phyloP scores from a whole-genome alignment of 2,113 vertebrate genomes.

The Glaucidium brasilianum region DNA sequence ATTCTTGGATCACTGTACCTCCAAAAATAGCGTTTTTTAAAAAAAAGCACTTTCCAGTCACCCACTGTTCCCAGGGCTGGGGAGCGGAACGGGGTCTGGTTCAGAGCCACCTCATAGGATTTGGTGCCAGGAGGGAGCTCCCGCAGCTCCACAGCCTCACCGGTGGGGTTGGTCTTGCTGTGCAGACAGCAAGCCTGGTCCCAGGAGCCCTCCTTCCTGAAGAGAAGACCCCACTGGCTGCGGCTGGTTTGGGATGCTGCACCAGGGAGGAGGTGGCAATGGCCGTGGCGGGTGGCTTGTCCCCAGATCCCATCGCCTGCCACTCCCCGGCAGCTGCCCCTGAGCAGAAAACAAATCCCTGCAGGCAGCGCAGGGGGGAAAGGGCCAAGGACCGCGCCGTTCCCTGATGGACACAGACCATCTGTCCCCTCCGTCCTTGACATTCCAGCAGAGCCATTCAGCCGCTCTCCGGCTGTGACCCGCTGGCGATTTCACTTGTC shows the following conservation, averaged over 20 bases:
- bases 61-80: neutral
- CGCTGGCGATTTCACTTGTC: neutral
- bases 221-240: neutral
- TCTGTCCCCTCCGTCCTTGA: conserved; percentile 53
- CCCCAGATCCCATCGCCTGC: neutral
- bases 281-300: accelerated
- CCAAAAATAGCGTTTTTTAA: neutral
- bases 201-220: accelerated
- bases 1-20: conserved; percentile 43
- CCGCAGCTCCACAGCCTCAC: neutral
- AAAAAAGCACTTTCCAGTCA: neutral
- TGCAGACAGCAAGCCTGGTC: neutral
- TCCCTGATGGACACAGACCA: conserved; percentile 39
- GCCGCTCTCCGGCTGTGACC: neutral
- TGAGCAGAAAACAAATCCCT: neutral
- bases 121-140: neutral
- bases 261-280: neutral
- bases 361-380: neutral
- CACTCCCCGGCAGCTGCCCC: neutral
- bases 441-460: conserved; percentile 32
- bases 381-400: neutral
- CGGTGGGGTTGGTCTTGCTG: neutral
- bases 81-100: neutral
- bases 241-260: neutral
- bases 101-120: neutral